Base-by-base conservation (phyloP, 1,140 invertebrate genomes). In the Rhynchophorus ferrugineus region DNA sequence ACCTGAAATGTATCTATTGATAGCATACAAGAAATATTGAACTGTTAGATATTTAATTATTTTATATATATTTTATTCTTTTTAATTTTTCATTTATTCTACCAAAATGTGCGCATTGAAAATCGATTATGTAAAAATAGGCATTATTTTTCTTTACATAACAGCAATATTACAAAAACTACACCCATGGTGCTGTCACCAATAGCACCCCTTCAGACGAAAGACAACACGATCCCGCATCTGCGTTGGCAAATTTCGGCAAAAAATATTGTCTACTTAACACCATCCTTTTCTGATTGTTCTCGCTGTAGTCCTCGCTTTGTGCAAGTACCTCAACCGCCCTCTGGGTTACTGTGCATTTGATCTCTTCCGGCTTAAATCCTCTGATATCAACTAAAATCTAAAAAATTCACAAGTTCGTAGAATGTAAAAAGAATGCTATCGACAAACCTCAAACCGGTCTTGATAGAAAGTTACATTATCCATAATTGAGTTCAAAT, bases 301-400 rank as follows among this genome's bases (percentile, higher is more conserved):
- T 56, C 16, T 51, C 33, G 3, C 16, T 16, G 2, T 35, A 13
- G 29, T 64, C 54, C 18, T 58, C 53, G 14, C 44, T 57, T 35
- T 58, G 50, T 2, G 56, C 62, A 3, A 35, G 29, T 22, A 64
- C 42, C 35, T 60, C 58, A 0, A 64, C 45, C 9, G 47, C 52
- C 34, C 49, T 58, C 9, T 18, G 39, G 3, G 58, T 54, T 11
- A 64, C 22, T 13, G 37, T 48, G 36, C 62, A 64, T 39, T 56
- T 56, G 1, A 64, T 44, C 19, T 64, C 62, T 52, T 64, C 60
- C 6, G 62, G 60, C 8, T 35, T 34, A 46, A 58, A 64, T 16
- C 60, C 60, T 19, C 58, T 58, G 17, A 54, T 49, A 38, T 64
- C 60, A 16, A 64, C 48, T 9, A 64, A 41, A 17, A 62, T 49